Conservation (phyloP, 2,113 vertebrate genomes). For the Coptodon rendalli region DNA sequence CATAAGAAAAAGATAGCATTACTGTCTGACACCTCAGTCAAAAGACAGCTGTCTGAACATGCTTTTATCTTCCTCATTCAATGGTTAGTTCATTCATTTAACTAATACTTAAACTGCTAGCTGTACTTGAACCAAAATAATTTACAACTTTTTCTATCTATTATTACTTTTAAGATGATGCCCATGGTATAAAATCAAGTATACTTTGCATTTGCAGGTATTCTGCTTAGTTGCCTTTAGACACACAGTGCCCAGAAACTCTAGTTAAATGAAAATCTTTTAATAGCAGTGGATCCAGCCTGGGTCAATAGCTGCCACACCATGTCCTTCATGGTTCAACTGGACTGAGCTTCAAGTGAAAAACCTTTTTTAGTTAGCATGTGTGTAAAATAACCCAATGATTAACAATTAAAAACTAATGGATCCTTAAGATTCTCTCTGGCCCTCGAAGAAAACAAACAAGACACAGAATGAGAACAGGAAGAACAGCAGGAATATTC, state of each 20-base stretch:
- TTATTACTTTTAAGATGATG: neutral
- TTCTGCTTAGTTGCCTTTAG: neutral
- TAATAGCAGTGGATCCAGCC: constrained; percentile 2
- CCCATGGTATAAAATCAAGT: neutral
- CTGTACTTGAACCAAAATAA: neutral
- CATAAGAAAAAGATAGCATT: neutral
- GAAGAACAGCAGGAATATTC: neutral
- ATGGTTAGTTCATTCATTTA: neutral
- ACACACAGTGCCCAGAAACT: neutral
- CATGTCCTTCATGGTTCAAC: neutral
- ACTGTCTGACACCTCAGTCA: neutral
- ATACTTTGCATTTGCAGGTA: neutral
- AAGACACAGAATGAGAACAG: neutral
- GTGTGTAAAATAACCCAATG: neutral
- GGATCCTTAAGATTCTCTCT: neutral
- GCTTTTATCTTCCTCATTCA: neutral
- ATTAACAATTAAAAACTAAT: constrained; percentile 28
- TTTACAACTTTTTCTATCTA: neutral
- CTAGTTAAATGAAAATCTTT: constrained; percentile 3
- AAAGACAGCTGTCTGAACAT: neutral
- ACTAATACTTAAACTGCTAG: neutral
- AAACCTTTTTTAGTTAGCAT: neutral
- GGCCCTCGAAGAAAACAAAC: neutral
- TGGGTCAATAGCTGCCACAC: constrained; percentile 16
- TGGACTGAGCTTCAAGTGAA: neutral